A percentile compares a stretch with the other conserved stretches of the same genome.
Conservation (phyloP, 1,140 invertebrate genomes). For the Cherax quadricarinatus region DNA sequence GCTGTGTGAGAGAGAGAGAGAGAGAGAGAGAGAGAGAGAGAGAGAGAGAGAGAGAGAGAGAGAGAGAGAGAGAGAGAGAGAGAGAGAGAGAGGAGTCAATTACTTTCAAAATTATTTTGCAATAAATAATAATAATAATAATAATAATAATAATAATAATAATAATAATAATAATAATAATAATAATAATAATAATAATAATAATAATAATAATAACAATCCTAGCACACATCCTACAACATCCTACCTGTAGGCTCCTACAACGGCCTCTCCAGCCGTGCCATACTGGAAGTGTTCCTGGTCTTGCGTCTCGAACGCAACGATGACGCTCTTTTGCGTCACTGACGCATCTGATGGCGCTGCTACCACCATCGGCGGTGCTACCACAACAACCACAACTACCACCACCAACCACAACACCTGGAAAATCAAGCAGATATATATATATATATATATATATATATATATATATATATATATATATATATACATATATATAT, state of each 20-base stretch:
- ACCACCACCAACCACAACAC: not conserved
- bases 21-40: not conserved
- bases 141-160: too few species aligned
- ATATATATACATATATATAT: too few species aligned
- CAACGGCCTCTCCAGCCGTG: constrained; percentile 37
- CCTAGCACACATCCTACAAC: too few species aligned
- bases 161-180: too few species aligned
- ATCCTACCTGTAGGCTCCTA: constrained; percentile 29
- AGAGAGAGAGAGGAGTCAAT: too few species aligned
- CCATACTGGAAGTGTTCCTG: constrained; percentile 60
- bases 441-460: too few species aligned
- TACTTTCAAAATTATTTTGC: too few species aligned
- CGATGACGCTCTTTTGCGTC: not conserved
- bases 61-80: not conserved
- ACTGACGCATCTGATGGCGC: not conserved
- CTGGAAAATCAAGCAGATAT: too few species aligned
- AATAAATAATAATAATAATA: too few species aligned
- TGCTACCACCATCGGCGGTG: not conserved
- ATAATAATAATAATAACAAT: too few species aligned
- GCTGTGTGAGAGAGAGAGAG: not conserved
- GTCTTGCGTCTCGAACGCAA: constrained; percentile 45
- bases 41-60: not conserved
- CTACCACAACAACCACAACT: not conserved
- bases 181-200: too few species aligned
- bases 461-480: too few species aligned